phyloP scores from a whole-genome alignment of 1,140 invertebrate genomes.

The Halyomorpha halys region DNA sequence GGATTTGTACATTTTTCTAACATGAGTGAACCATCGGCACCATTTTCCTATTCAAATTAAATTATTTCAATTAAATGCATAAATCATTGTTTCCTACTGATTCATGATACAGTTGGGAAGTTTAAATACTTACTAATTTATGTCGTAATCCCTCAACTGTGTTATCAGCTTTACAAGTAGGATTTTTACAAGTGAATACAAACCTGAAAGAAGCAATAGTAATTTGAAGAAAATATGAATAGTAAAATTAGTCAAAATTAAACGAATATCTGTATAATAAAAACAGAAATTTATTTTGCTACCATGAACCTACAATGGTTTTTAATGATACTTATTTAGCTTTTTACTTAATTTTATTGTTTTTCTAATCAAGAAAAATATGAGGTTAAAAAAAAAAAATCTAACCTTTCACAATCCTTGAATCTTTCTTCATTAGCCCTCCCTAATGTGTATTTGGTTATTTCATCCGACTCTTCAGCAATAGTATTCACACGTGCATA shows the following conservation, averaged over 20 bases:
- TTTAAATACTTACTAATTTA: slow-evolving; percentile 32
- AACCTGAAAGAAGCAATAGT: slow-evolving; percentile 31
- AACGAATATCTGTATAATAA: background rate
- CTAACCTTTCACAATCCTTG: slow-evolving; percentile 53
- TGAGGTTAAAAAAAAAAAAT: background rate
- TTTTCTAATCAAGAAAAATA: no score
- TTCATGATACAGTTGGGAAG: slow-evolving; percentile 9
- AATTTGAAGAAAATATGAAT: slow-evolving; percentile 14
- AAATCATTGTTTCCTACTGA: background rate
- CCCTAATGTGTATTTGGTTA: slow-evolving; percentile 38
- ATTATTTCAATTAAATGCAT: slow-evolving; percentile 17
- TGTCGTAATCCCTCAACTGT: slow-evolving; percentile 37
- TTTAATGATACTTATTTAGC: no score
- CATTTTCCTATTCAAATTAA: slow-evolving; percentile 19
- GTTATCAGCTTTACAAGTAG: slow-evolving; percentile 38
- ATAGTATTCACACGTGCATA: slow-evolving; percentile 34
- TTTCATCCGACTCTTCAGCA: slow-evolving; percentile 40
- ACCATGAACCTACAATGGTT: no score
- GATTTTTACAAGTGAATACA: slow-evolving; percentile 38
- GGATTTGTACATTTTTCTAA: slow-evolving; percentile 55
- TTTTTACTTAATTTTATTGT: no score
- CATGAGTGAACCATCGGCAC: slow-evolving; percentile 32
- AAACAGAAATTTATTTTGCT: no score
- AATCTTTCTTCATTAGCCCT: slow-evolving; percentile 59
- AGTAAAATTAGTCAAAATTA: background rate